phyloP scores from a whole-genome alignment of 2,888 invertebrate species.

The Nomada hirtipes region DNA sequence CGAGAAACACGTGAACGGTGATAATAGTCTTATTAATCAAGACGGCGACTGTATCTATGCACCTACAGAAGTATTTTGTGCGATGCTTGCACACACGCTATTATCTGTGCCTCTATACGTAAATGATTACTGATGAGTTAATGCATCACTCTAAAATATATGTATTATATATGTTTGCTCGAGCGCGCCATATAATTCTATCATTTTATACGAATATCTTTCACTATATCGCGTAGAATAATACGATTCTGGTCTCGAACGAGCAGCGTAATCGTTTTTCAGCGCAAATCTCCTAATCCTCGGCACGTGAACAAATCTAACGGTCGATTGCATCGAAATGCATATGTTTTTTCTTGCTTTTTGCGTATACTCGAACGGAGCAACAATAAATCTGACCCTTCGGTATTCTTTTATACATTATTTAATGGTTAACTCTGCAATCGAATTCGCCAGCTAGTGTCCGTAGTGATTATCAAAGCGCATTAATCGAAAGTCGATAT shows the following conservation, averaged over 20 bases:
- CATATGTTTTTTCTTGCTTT: background rate
- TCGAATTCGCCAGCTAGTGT: conserved; percentile 31
- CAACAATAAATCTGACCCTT: background rate
- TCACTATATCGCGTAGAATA: background rate
- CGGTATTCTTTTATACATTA: conserved; percentile 13
- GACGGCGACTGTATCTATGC: conserved; percentile 41
- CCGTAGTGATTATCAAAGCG: conserved; percentile 61
- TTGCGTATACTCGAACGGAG: background rate
- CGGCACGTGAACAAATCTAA: background rate
- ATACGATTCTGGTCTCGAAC: conserved; percentile 17
- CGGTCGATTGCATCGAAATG: background rate
- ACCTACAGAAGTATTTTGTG: conserved; percentile 45
- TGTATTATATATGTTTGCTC: conserved; percentile 24
- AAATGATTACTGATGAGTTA: conserved; percentile 41
- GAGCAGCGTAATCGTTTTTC: background rate
- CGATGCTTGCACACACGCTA: conserved; percentile 41
- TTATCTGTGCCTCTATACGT: conserved; percentile 38
- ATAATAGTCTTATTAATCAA: conserved; percentile 39
- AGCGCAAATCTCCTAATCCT: background rate
- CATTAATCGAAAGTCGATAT: conserved; percentile 57
- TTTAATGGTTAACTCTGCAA: conserved; percentile 12
- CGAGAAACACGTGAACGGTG: conserved; percentile 63
- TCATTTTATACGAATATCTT: conserved; percentile 14
- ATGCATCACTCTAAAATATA: conserved; percentile 37
- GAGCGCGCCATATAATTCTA: conserved; percentile 25